Base-by-base conservation (phyloP, 2,113 vertebrate genomes). In the Dryoscopus gambensis region DNA sequence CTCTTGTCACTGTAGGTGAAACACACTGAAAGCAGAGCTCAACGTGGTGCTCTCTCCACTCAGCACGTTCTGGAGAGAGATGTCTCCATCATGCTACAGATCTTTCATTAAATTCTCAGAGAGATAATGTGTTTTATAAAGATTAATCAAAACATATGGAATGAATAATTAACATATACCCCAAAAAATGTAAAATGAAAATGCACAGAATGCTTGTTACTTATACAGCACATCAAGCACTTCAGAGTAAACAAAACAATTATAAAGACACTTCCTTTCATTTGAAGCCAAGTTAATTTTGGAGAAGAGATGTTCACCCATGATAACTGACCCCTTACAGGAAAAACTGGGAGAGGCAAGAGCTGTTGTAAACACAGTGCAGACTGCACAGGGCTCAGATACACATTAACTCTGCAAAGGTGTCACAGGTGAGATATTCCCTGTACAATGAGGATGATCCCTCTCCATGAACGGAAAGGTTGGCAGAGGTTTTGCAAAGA, bases 161-260 rank as follows among this genome's bases (percentile, higher is more conserved):
- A 84, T 17, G 37, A 65, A 74, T 78, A 86, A 90, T 91, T 95
- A 91, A 52, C 80, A 49, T 19, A 37, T 3, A 47, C 53, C 52
- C 7, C 16, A 60, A 60, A 37, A 27, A 70, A 42, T 50, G 33
- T 8, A 35, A 87, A 85, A 42, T 46, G 46, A 69, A 79, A 93
- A n/a, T 0, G 0, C 39, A 23, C 60, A 55, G 39, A 95, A 60
- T 1, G 31, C 73, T 93, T 57, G 55, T 80, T 97, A 86, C 83
- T 74, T 89, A 74, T 9, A 64, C 60, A 95, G 73, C 69, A 87
- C 79, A 81, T 92, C 86, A 78, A 81, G 42, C 14, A 37, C 21
- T 91, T 42, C 76, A 81, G 76, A 64, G 93, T 84, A 97, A 97
- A 97, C 91, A 95, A 86, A 85, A 77, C 77, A 90, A 95, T 94